Evolutionary conservation across 2,888 invertebrate species (phyloP).

Genomic region (Pammene aurita): DNA sequence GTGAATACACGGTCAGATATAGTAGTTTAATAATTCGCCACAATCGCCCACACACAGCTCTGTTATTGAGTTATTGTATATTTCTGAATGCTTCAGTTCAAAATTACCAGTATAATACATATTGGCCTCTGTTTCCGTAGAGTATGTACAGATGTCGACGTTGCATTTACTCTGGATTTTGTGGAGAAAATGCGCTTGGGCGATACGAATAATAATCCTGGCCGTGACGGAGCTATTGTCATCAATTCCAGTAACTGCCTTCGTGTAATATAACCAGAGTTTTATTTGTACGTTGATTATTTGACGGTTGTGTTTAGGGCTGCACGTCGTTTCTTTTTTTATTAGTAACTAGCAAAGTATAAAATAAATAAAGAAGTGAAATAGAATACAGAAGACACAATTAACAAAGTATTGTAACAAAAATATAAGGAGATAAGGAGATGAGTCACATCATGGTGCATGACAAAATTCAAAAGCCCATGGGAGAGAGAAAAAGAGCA

Average conservation of each 20-base stretch:
- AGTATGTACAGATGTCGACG: neutral
- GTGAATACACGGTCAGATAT: conserved; percentile 7
- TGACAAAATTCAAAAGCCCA: too few species aligned
- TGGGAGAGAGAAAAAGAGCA: too few species aligned
- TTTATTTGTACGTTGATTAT: conserved; percentile 4
- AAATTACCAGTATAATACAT: neutral
- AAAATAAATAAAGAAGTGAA: too few species aligned
- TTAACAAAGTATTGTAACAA: too few species aligned
- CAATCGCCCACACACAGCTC: conserved; percentile 23
- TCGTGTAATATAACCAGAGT: conserved; percentile 10
- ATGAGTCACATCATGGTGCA: too few species aligned
- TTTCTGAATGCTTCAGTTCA: neutral
- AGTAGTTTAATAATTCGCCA: conserved; percentile 31
- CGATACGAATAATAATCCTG: neutral
- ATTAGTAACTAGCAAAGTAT: too few species aligned
- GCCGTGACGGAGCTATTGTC: conserved; percentile 34
- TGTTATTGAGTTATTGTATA: neutral
- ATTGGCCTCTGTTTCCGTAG: neutral
- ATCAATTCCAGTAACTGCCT: conserved; percentile 18
- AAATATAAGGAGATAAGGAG: too few species aligned
- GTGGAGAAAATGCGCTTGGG: neutral
- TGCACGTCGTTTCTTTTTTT: too few species aligned
- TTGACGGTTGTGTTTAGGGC: neutral
- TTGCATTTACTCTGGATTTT: neutral
- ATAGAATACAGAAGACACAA: too few species aligned